Percentiles rank a stretch among this genome's conserved stretches.
Evolutionary conservation across 1,140 invertebrate species (phyloP).

Genomic region (Ephestia elutella): DNA sequence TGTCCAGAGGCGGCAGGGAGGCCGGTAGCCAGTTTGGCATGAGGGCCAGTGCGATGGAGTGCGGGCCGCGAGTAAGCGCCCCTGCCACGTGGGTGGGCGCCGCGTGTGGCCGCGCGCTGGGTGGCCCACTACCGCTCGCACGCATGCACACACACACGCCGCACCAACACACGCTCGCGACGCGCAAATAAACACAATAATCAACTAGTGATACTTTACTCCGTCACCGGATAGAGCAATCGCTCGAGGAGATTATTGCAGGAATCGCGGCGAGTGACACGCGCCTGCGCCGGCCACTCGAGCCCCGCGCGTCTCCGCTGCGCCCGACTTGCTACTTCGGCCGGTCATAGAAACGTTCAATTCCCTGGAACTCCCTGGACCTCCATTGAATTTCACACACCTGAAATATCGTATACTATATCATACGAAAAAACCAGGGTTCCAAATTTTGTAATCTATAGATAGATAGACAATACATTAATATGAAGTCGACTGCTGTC

Average conservation of each 20-base stretch:
- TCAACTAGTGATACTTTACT: slow-evolving; percentile 71
- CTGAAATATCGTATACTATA: no score
- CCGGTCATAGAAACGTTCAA: background rate
- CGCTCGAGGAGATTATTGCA: slow-evolving; percentile 54
- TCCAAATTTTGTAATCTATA: no score
- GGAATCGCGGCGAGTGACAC: slow-evolving; percentile 48
- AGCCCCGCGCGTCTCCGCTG: slow-evolving; percentile 14
- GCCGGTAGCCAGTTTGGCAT: slow-evolving; percentile 45
- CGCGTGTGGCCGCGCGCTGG: slow-evolving; percentile 68
- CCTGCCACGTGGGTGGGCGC: slow-evolving; percentile 66
- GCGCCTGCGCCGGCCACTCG: slow-evolving; percentile 19
- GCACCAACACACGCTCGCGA: slow-evolving; percentile 52
- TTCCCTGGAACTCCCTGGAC: background rate
- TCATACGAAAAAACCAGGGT: no score
- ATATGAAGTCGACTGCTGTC: no score
- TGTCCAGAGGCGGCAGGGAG: slow-evolving; percentile 43
- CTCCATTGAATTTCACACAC: no score
- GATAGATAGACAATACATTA: no score
- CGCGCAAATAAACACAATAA: slow-evolving; percentile 71
- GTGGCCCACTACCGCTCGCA: slow-evolving; percentile 57
- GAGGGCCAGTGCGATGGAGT: slow-evolving; percentile 23
- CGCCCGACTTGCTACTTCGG: background rate
- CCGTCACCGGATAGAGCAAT: slow-evolving; percentile 69
- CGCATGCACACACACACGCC: slow-evolving; percentile 55
- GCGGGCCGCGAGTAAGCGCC: slow-evolving; percentile 50